A percentile compares a stretch with the other conserved stretches of the same genome.
These are phyloP conservation scores for Parnassius glacialis DNA, from an alignment of 2,888 invertebrate species.

Conservation along the genomic window DNA sequence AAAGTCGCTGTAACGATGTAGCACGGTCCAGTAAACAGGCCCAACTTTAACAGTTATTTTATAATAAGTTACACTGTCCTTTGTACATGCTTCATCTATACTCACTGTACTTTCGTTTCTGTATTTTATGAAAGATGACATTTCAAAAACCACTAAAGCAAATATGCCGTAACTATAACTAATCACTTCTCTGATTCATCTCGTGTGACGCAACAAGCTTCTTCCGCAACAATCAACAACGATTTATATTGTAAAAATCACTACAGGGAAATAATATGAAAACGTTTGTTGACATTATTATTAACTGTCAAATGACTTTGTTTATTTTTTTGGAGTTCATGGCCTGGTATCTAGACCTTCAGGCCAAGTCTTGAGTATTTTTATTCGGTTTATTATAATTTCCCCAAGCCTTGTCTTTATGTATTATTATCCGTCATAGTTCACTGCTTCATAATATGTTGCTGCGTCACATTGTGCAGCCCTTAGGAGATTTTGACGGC, in stretches of 20 bases:
- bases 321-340: too few relatives aligned
- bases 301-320: constrained; percentile 15
- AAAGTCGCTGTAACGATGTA: constrained; percentile 94
- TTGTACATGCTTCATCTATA: constrained; percentile 84
- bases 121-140: constrained; percentile 88
- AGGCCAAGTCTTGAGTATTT: too few relatives aligned
- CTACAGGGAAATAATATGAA: not conserved
- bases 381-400: too few relatives aligned
- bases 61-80: constrained; percentile 86
- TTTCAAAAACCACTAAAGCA: constrained; percentile 45
- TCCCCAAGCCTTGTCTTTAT: too few relatives aligned
- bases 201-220: constrained; percentile 20
- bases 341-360: too few relatives aligned
- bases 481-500: too few relatives aligned
- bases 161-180: constrained; percentile 1
- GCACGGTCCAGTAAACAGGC: constrained; percentile 90
- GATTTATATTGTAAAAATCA: constrained; percentile 15
- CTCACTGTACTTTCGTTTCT: constrained; percentile 84
- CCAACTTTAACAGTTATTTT: constrained; percentile 86
- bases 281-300: constrained; percentile 14
- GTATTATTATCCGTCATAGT: too few relatives aligned
- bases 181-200: constrained; percentile 13
- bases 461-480: too few relatives aligned
- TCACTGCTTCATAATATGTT: too few relatives aligned
- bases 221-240: constrained; percentile 13